Evolutionary conservation across 2,888 invertebrate genomes (phyloP).

Genomic region (Scaptomyza tumidula): DNA sequence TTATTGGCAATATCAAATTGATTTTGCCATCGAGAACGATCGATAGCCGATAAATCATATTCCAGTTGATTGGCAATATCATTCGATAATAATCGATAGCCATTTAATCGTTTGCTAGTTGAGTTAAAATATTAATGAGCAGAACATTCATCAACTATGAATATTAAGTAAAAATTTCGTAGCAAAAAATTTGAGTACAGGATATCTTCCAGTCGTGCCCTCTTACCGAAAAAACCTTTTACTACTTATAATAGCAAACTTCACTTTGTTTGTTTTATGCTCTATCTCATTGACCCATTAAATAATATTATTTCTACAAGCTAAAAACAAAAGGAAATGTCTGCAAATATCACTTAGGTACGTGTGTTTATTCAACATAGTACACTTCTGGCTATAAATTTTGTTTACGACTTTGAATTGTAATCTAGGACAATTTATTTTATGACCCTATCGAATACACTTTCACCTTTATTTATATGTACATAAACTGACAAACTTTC

Average conservation of each 20-base stretch:
- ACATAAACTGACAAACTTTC: neutral
- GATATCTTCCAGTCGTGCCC: neutral
- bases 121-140: no score
- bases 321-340: neutral
- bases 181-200: neutral
- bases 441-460: neutral
- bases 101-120: no score
- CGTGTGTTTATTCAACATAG: neutral
- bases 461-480: constrained; percentile 1
- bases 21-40: no score
- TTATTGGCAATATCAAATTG: no score
- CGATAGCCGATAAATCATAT: no score
- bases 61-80: no score
- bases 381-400: constrained; percentile 1
- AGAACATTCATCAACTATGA: no score
- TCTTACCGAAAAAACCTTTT: neutral
- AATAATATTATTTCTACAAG: constrained; percentile 19
- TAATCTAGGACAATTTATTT: constrained; percentile 6
- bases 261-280: constrained; percentile 4
- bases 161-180: no score
- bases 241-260: no score
- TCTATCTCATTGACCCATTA: constrained; percentile 3
- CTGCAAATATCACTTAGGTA: neutral
- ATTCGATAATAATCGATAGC: no score
- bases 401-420: neutral